Evolutionary conservation across 2,113 vertebrate species (phyloP), one percentile per base, ranked within the genome.

Genomic region (Malurus melanocephalus): DNA sequence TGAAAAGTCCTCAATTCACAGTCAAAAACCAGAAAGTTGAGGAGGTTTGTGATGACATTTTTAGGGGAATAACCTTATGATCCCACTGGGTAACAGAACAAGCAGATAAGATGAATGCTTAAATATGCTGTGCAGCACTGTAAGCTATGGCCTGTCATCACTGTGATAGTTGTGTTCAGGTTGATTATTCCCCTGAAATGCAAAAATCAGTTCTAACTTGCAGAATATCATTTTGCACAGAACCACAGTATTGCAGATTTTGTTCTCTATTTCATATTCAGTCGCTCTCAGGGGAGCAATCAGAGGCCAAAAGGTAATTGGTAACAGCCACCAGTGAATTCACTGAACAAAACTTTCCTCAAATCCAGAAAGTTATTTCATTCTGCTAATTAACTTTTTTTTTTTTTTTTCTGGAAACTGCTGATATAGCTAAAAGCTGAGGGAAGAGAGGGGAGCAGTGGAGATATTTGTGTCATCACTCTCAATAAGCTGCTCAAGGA

Each of bases 191-290:
- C 80, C 73, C 57, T 72, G 83, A 51, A 93, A 86, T 61, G 46
- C 28, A 91, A 92, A 89, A 86, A 88, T 88, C 86, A 88, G 32
- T 95, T 93, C 69, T 78, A 90, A 87, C 74, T 82, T 72, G 83
- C 65, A 80, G 87, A 80, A 57, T 67, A 45, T 60, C 65, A 71
- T 82, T 87, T 85, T 69, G 59, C 78, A 73, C 18, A 92, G 62
- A 84, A 8, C 20, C 1, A 0, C 1, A 8, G 33, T 42, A 59
- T 8, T 67, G 19, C 46, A 53, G 42, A 33, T 72, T 88, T 90
- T 79, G 42, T 73, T 75, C 49, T 28, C 69, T 72, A 23, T 84
- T 92, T 87, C 80, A 61, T 72, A 71, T 76, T 90, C 69, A 65
- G 55, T 46, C 28, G 24, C 23, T 67, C 89, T 81, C 71, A 61